A percentile compares a stretch with the other conserved stretches of the same genome.
Evolutionary conservation across 2,888 invertebrate genomes (phyloP).

Genomic region (Leptopilina drosophilae): DNA sequence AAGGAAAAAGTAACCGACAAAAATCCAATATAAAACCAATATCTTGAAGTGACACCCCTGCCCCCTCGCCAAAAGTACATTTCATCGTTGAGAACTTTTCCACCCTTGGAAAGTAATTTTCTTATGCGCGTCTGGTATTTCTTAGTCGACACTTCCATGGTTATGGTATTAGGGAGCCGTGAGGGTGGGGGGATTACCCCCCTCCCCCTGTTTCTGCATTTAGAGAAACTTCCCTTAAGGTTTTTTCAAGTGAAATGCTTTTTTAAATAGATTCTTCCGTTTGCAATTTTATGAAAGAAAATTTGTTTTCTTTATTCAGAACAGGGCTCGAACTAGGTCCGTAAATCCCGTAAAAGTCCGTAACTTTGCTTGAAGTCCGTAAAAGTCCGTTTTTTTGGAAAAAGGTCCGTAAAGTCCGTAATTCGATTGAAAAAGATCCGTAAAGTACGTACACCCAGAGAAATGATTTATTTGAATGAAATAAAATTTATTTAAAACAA

Average conservation of each 20-base stretch:
- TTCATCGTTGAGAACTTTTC: slow-evolving; percentile 51
- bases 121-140: slow-evolving; percentile 63
- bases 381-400: no score
- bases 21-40: slow-evolving; percentile 69
- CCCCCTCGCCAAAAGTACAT: slow-evolving; percentile 42
- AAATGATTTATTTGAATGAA: no score
- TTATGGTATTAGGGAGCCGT: background rate
- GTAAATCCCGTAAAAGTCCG: no score
- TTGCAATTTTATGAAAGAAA: no score
- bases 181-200: background rate
- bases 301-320: no score
- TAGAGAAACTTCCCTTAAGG: slow-evolving; percentile 4
- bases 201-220: background rate
- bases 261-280: no score
- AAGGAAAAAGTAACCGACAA: slow-evolving; percentile 51
- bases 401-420: no score
- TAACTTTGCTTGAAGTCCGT: no score
- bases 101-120: slow-evolving; percentile 64
- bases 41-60: slow-evolving; percentile 62
- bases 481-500: no score
- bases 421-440: no score
- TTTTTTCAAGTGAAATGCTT: background rate
- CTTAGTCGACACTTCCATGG: slow-evolving; percentile 43
- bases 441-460: no score
- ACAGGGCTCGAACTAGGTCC: no score